These are phyloP conservation scores for Fistularia tabacaria DNA, from an alignment of 2,797 vertebrate genomes.

Conservation along the genomic window DNA sequence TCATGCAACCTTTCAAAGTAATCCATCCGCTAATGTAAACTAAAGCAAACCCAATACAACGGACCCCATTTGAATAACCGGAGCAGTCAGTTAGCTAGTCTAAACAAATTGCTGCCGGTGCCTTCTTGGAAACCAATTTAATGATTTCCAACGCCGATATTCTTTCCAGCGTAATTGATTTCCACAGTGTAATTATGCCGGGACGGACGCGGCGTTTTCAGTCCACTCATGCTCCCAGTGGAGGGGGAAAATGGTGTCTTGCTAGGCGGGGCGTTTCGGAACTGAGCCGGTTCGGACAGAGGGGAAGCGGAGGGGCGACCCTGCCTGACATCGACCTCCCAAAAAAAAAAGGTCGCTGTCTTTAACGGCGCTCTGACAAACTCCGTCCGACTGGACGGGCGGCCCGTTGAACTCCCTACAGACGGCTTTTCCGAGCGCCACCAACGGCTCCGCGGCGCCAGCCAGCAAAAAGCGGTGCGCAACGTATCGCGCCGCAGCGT, in stretches of 20 bases:
- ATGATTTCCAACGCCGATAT: constrained; percentile 47
- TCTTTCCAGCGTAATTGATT: constrained; percentile 60
- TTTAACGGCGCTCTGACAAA: no score
- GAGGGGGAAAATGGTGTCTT: constrained; percentile 49
- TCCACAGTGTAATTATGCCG: constrained; percentile 55
- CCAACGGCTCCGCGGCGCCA: no score
- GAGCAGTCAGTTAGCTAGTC: constrained; percentile 46
- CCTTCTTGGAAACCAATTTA: constrained; percentile 44
- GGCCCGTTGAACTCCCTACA: no score
- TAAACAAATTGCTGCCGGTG: constrained; percentile 52
- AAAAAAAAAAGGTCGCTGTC: constrained; percentile 28
- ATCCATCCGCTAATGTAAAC: constrained; percentile 41
- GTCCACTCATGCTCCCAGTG: constrained; percentile 1
- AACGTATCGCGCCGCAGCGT: no score
- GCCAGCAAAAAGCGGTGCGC: no score
- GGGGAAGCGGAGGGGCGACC: constrained; percentile 51
- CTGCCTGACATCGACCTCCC: constrained; percentile 52
- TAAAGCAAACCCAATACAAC: constrained; percentile 28
- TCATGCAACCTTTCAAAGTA: constrained; percentile 42
- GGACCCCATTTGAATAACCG: constrained; percentile 40
- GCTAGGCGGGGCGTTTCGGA: constrained; percentile 50
- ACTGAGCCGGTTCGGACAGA: constrained; percentile 58
- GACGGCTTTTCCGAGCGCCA: no score
- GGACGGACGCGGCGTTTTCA: constrained; percentile 50
- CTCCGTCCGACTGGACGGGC: no score